Evolutionary conservation across 2,797 vertebrate species (phyloP).

Genomic region (Coilia nasus): DNA sequence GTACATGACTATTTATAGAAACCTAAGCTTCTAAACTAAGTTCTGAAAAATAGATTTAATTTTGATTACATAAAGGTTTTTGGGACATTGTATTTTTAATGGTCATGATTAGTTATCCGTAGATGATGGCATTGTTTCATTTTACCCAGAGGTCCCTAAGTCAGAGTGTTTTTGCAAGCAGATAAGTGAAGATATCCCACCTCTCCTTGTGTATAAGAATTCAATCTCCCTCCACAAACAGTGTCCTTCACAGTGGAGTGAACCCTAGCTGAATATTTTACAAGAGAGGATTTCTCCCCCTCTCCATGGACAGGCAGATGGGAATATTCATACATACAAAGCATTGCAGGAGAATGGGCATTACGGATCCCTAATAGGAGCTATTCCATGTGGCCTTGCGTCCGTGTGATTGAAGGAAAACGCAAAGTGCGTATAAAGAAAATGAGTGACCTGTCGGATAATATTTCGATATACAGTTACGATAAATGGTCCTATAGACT

Average conservation of each 20-base stretch:
- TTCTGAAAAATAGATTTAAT: background rate
- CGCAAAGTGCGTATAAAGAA: too few relatives aligned
- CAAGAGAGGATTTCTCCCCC: background rate
- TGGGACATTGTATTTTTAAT: background rate
- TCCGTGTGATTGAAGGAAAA: too few relatives aligned
- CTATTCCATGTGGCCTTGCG: background rate
- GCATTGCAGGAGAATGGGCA: background rate
- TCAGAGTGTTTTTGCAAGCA: background rate
- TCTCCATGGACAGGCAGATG: background rate
- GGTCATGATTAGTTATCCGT: background rate
- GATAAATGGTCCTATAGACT: too few relatives aligned
- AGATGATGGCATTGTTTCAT: background rate
- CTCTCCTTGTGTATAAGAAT: background rate
- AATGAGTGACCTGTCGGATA: too few relatives aligned
- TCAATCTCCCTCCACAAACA: background rate
- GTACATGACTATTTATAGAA: background rate
- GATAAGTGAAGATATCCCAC: background rate
- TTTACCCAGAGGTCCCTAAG: background rate
- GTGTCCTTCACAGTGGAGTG: background rate
- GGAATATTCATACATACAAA: background rate
- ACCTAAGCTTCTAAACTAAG: background rate
- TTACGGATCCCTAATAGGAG: background rate
- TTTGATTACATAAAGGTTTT: too few relatives aligned
- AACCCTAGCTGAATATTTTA: background rate
- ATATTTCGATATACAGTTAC: too few relatives aligned